Percentiles rank a stretch among this genome's conserved stretches.
Conservation (phyloP, 1,140 invertebrate genomes). For the Teleogryllus occipitalis region DNA sequence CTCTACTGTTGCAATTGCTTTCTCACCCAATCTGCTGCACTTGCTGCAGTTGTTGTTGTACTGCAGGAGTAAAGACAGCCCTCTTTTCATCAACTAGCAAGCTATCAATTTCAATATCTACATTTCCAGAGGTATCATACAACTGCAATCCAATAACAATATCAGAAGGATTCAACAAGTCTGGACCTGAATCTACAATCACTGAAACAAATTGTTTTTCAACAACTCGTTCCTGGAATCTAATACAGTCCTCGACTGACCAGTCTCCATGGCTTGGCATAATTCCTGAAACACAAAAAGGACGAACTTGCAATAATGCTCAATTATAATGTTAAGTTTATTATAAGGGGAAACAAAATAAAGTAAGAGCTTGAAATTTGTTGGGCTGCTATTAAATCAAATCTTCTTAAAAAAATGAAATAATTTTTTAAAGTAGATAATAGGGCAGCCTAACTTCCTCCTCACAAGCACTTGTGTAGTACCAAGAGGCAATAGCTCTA, state of each 20-base stretch:
- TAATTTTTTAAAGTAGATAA: too few species aligned
- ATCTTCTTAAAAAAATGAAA: too few species aligned
- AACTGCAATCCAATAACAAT: slow-evolving; percentile 43
- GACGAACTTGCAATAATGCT: too few species aligned
- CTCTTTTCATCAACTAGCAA: slow-evolving; percentile 38
- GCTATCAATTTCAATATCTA: slow-evolving; percentile 44
- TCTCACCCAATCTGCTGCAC: neutral
- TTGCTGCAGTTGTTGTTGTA: neutral
- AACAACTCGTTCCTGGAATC: slow-evolving; percentile 48
- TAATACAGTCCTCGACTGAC: slow-evolving; percentile 45
- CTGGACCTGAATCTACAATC: slow-evolving; percentile 40
- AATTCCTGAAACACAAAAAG: slow-evolving; percentile 38
- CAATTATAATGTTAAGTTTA: too few species aligned
- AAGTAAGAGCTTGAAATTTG: too few species aligned
- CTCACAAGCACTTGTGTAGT: too few species aligned
- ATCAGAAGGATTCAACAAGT: slow-evolving; percentile 39
- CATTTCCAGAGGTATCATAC: slow-evolving; percentile 42
- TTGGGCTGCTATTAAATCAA: too few species aligned
- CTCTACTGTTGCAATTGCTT: too few species aligned
- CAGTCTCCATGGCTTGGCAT: slow-evolving; percentile 47
- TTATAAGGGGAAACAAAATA: too few species aligned
- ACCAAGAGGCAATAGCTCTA: too few species aligned
- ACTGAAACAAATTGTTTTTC: slow-evolving; percentile 46
- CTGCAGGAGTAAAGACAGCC: neutral
- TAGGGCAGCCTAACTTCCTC: too few species aligned